phyloP scores from a whole-genome alignment of 1,140 invertebrate genomes.

The Drosophila leontia region DNA sequence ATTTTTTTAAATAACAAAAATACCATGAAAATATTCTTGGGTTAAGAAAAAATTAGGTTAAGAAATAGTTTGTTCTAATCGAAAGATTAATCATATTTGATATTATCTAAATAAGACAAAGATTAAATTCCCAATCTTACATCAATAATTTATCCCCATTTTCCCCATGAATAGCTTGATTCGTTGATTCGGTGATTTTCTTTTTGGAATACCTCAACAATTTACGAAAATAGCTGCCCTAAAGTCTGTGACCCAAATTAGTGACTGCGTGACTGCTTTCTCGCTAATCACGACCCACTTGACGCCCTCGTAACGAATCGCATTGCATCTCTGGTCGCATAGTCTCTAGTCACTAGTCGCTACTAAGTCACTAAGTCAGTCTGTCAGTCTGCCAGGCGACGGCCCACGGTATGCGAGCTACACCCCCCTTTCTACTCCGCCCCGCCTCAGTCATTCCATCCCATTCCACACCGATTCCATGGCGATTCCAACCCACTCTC shows the following conservation, averaged over 20 bases:
- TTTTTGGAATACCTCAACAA: slow-evolving; percentile 8
- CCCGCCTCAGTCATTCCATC: slow-evolving; percentile 13
- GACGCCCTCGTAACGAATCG: slow-evolving; percentile 42
- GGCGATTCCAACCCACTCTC: slow-evolving; percentile 37
- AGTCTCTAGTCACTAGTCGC: slow-evolving; percentile 29
- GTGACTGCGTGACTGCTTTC: slow-evolving; percentile 40
- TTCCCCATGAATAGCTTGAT: neutral
- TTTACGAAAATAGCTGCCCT: slow-evolving; percentile 21
- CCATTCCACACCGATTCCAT: slow-evolving; percentile 9
- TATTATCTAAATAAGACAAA: neutral
- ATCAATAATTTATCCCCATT: neutral
- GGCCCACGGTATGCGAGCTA: slow-evolving; percentile 68
- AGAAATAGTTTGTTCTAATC: no score
- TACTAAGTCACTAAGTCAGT: slow-evolving; percentile 72
- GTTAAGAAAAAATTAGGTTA: no score
- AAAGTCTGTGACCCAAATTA: slow-evolving; percentile 19
- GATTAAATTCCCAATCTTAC: neutral
- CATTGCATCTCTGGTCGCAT: slow-evolving; percentile 47
- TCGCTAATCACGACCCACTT: slow-evolving; percentile 44
- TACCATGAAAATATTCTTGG: no score
- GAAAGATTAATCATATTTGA: no score
- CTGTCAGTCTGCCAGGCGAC: slow-evolving; percentile 31
- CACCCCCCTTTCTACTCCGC: slow-evolving; percentile 2
- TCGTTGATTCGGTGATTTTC: neutral
- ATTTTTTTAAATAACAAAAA: no score